These are phyloP conservation scores for Conger conger DNA, from an alignment of 2,113 vertebrate species.

Conservation along the genomic window DNA sequence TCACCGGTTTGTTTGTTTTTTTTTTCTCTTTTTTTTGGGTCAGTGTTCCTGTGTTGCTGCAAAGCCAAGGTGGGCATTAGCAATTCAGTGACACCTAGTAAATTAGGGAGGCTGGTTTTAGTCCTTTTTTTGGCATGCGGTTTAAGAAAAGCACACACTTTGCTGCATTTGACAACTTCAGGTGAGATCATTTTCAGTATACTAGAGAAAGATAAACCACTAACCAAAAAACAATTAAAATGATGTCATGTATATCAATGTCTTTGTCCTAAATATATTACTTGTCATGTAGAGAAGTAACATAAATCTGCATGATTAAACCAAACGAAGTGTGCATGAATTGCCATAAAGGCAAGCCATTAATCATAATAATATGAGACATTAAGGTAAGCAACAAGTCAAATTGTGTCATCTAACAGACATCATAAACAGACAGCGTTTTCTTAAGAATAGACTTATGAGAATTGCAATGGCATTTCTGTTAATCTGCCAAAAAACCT, in stretches of 20 bases:
- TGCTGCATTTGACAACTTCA: too few relatives aligned
- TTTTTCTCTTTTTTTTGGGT: background rate
- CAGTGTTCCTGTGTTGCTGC: background rate
- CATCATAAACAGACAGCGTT: background rate
- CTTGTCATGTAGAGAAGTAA: background rate
- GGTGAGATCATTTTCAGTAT: too few relatives aligned
- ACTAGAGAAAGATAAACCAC: too few relatives aligned
- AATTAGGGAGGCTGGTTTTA: background rate
- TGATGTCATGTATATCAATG: background rate
- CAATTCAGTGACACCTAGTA: background rate
- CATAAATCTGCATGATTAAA: background rate
- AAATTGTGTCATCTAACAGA: background rate
- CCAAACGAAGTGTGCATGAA: background rate
- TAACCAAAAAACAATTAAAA: too few relatives aligned
- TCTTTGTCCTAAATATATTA: background rate
- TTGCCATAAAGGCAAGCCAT: background rate
- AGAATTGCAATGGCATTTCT: background rate
- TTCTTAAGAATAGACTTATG: background rate
- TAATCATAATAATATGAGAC: background rate
- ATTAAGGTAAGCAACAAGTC: background rate
- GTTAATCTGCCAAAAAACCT: background rate
- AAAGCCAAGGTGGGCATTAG: background rate
- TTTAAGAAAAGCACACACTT: background rate
- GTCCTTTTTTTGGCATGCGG: background rate
- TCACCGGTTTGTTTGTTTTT: background rate